These are phyloP conservation scores for Pterocles orientalis DNA, from an alignment of 2,113 vertebrate species.

Conservation along the genomic window DNA sequence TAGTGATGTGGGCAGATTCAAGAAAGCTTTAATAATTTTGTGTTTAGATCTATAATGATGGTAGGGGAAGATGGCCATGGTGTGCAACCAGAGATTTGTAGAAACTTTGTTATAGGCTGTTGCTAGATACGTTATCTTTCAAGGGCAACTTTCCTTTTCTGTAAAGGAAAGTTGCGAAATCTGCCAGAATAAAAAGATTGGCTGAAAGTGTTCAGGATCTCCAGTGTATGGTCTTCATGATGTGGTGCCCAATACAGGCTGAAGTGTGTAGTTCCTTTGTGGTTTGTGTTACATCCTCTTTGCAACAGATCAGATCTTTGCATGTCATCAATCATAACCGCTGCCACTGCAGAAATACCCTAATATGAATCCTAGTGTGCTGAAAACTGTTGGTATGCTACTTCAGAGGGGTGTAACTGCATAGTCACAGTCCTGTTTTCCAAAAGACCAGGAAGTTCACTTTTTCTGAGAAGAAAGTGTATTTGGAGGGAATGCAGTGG, in stretches of 20 bases:
- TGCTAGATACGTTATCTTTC: conserved; percentile 60
- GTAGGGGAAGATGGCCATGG: neutral
- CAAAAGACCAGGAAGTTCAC: conserved; percentile 20
- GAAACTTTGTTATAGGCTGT: conserved; percentile 10
- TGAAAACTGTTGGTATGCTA: conserved; percentile 44
- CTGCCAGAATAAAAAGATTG: conserved; percentile 11
- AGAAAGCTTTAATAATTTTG: conserved; percentile 14
- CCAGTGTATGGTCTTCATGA: neutral
- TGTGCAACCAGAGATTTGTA: conserved; percentile 5
- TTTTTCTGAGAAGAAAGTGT: conserved; percentile 17
- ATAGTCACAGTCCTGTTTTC: conserved; percentile 11
- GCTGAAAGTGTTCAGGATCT: conserved; percentile 43
- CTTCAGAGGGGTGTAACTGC: conserved; percentile 63
- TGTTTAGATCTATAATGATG: neutral
- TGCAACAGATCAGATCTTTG: conserved; percentile 57
- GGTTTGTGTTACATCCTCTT: conserved; percentile 72
- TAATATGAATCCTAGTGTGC: neutral
- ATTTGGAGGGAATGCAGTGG: neutral
- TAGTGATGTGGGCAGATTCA: neutral
- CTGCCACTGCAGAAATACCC: conserved; percentile 43
- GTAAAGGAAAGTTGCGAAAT: conserved; percentile 66
- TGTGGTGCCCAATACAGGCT: conserved; percentile 25
- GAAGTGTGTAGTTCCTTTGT: conserved; percentile 69
- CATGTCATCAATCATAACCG: conserved; percentile 59
- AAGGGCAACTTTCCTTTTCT: conserved; percentile 29